phyloP scores from a whole-genome alignment of 2,888 invertebrate genomes.

The Hydriomena furcata region DNA sequence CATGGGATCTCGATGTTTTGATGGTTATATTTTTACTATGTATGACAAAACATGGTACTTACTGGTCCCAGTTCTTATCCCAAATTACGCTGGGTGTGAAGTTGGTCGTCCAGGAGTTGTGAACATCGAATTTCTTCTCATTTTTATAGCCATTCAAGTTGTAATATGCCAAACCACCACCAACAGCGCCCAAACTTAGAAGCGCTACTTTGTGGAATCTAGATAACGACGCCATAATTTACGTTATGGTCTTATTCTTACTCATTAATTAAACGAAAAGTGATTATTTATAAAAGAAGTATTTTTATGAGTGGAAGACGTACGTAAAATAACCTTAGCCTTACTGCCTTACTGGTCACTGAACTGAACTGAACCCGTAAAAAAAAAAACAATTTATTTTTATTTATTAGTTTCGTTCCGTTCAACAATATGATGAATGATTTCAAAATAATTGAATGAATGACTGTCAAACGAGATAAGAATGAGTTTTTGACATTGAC shows the following conservation, averaged over 20 bases:
- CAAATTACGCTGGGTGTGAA: constrained; percentile 87
- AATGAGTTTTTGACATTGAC: no score
- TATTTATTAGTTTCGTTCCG: no score
- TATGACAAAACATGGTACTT: constrained; percentile 54
- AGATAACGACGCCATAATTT: constrained; percentile 75
- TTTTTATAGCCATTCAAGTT: constrained; percentile 69
- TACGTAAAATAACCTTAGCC: constrained; percentile 14
- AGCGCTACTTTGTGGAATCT: constrained; percentile 83
- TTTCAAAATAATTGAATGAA: no score
- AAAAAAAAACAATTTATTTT: no score
- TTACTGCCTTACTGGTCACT: no score
- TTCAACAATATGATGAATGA: no score
- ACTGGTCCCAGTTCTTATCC: constrained; percentile 96
- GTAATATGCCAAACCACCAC: constrained; percentile 86
- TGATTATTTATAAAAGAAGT: not conserved
- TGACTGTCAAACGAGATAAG: no score
- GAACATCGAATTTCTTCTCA: constrained; percentile 73
- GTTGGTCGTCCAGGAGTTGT: constrained; percentile 88
- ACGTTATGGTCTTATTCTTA: constrained; percentile 11
- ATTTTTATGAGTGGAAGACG: not conserved
- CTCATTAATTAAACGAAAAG: constrained; percentile 14
- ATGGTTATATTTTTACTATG: not conserved
- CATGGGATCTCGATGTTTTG: no score
- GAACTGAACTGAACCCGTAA: no score
- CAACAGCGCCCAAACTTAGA: constrained; percentile 85